Conservation (phyloP, 2,797 vertebrate species). For the Hemibagrus guttatus region DNA sequence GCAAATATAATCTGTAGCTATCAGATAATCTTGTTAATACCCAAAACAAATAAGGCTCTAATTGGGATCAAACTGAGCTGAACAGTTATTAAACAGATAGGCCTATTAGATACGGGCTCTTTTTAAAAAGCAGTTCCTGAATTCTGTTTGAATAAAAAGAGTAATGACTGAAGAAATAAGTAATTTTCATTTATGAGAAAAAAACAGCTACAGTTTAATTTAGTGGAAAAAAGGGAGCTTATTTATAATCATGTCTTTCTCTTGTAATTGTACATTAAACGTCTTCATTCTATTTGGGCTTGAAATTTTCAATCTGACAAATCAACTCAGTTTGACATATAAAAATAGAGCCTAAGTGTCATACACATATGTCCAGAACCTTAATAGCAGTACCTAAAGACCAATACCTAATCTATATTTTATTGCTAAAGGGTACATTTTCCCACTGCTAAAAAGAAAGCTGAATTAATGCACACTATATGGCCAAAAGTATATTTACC, state of each 20-base stretch:
- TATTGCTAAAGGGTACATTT: background rate
- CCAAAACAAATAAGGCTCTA: background rate
- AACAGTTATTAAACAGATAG: conserved; percentile 17
- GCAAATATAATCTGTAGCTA: conserved; percentile 24
- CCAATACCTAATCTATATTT: background rate
- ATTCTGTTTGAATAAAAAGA: background rate
- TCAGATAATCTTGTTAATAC: background rate
- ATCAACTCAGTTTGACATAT: background rate
- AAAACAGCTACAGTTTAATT: background rate
- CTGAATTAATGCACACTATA: background rate
- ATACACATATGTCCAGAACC: background rate
- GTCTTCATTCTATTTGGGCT: background rate
- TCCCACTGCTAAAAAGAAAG: background rate
- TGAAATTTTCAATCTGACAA: background rate
- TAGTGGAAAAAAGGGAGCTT: background rate
- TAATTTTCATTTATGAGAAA: background rate
- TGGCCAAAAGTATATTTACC: background rate
- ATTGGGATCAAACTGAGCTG: background rate
- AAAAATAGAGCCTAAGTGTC: background rate
- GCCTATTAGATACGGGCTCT: background rate
- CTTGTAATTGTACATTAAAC: background rate
- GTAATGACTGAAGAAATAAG: background rate
- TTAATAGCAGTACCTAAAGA: background rate
- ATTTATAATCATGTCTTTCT: background rate
- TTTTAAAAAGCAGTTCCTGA: background rate